Base-by-base conservation (phyloP, 2,797 vertebrate genomes). In the Epinephelus awoara region DNA sequence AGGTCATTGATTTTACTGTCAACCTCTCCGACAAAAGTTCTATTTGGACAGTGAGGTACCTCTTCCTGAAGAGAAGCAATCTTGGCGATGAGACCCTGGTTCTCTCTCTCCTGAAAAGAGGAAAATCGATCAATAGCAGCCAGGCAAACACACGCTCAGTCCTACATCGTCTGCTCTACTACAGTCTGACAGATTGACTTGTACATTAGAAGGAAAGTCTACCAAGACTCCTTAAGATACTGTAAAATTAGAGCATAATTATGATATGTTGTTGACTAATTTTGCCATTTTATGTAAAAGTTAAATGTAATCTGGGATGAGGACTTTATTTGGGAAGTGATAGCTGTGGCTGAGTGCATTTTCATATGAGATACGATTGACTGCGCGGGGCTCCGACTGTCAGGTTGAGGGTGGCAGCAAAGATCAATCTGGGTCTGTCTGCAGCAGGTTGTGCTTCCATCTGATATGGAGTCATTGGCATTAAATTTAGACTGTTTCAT, bases 41-140 rank as follows among this genome's bases (percentile, higher is more conserved):
- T 80, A 5, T 47, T 19, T 23, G 34, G 27, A 80, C 15, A 19
- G 38, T 51, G 2, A 58, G 15, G 18, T 96, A 98, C 97, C 97
- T 98, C 97, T 71, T 98, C 97, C 87, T 98, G 96, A 8, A 98
- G 96, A 81, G 91, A 91, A 6, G 91, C 79, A 54, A 98, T 96
- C 90, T 97, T 96, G 51, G 92, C 75, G 63, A 97, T 84, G 10
- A 98, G 95, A 78, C 91, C 86, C 44, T 96, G 95, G 85, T 97
- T 98, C 89, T 99, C 97, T 71, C 92, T 94, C 84, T 97, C 96
- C 98, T 99, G 52, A 2, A 83, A 77, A 51, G 25, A 66, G 49
- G 3, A 50, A 69, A 58, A 42, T 12, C 3, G n/a, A 59, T 72
- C 6, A 57, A 52, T 40, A 50, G 19, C 14, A 61, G 7, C 3